phyloP scores from a whole-genome alignment of 2,113 vertebrate species.

The Gallinago jamesoni region DNA sequence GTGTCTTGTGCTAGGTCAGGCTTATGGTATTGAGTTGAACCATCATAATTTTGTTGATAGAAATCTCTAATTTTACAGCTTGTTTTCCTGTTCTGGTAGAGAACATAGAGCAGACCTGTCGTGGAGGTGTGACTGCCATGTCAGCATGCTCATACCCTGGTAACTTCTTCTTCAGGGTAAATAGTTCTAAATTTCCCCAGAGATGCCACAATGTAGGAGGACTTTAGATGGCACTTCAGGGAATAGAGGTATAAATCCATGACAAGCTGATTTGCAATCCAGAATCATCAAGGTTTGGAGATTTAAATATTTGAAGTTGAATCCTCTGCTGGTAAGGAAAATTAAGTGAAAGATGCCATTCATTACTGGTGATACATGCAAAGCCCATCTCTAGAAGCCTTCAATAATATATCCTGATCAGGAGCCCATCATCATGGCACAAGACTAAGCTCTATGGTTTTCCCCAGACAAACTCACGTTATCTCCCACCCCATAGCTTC shows the following conservation, averaged over 20 bases:
- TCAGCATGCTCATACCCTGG: background rate
- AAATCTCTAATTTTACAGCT: background rate
- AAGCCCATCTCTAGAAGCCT: background rate
- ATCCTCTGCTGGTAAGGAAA: background rate
- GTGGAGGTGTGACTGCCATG: background rate
- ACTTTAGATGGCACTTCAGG: background rate
- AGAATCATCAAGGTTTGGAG: background rate
- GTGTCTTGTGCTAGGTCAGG: background rate
- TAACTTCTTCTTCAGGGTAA: background rate
- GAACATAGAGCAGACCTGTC: background rate
- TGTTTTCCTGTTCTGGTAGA: background rate
- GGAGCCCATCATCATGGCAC: background rate
- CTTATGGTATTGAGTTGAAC: background rate
- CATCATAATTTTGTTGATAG: background rate
- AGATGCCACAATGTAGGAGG: background rate
- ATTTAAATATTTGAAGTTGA: background rate
- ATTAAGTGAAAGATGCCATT: background rate
- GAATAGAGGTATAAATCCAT: background rate
- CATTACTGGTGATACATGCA: fast-evolving
- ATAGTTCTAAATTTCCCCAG: background rate
- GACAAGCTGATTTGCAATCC: background rate
- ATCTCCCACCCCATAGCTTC: background rate
- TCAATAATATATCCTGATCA: no score
- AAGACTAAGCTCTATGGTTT: background rate
- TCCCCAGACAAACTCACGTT: fast-evolving